Conservation (phyloP, 2,113 vertebrate genomes). For the Limanda limanda region DNA sequence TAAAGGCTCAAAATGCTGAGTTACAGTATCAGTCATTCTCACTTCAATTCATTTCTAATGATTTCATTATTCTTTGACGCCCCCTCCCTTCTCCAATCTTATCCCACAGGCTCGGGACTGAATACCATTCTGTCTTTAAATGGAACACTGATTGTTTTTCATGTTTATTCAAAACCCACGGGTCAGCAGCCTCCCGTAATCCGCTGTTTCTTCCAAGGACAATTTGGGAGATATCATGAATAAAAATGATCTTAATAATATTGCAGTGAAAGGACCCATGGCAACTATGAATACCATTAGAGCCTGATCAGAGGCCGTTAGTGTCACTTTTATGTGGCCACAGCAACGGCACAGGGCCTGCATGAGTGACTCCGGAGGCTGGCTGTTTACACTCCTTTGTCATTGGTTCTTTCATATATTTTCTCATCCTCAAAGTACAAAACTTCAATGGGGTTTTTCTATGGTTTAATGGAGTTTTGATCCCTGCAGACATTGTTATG, state of each 20-base stretch:
- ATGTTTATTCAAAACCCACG: constrained; percentile 85
- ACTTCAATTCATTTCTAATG: constrained; percentile 70
- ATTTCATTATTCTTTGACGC: constrained; percentile 65
- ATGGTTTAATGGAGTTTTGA: constrained; percentile 27
- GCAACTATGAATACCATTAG: constrained; percentile 85
- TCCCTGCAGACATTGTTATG: constrained; percentile 40
- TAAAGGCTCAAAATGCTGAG: constrained; percentile 35
- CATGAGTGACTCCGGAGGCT: constrained; percentile 52
- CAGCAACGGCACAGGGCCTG: constrained; percentile 53
- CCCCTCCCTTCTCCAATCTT: constrained; percentile 34
- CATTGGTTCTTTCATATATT: constrained; percentile 48
- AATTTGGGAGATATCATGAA: constrained; percentile 85
- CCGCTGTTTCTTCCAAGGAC: constrained; percentile 83
- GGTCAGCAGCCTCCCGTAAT: constrained; percentile 79
- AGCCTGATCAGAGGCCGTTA: constrained; percentile 76
- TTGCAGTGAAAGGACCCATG: constrained; percentile 75
- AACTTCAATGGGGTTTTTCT: constrained; percentile 25
- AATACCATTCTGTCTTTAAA: constrained; percentile 74
- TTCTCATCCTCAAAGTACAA: constrained; percentile 31
- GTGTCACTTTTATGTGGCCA: constrained; percentile 73
- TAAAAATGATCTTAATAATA: constrained; percentile 85
- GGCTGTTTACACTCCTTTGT: constrained; percentile 56
- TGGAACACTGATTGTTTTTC: constrained; percentile 82
- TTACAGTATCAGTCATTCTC: constrained; percentile 67
- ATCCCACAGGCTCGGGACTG: constrained; percentile 45